A percentile compares a stretch with the other conserved stretches of the same genome.
Conservation (phyloP, 2,113 vertebrate species). For the Sisor rabdophorus region DNA sequence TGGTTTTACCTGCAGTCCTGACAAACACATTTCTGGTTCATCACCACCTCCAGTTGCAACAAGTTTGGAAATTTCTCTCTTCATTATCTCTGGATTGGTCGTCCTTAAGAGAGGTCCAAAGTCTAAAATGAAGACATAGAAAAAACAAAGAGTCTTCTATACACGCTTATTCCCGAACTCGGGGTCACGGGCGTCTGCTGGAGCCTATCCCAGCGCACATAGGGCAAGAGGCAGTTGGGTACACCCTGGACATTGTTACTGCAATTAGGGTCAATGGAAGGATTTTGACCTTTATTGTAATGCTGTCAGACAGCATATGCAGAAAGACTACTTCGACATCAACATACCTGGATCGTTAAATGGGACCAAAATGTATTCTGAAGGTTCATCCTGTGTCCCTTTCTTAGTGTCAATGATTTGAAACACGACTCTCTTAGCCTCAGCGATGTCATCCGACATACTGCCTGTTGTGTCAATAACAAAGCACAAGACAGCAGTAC, state of each 20-base stretch:
- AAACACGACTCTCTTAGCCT: slow-evolving; percentile 49
- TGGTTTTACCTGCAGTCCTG: slow-evolving; percentile 65
- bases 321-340: background rate
- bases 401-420: slow-evolving; percentile 65
- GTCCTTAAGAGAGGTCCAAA: slow-evolving; percentile 67
- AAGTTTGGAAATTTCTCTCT: slow-evolving; percentile 61
- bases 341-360: slow-evolving; percentile 70
- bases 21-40: slow-evolving; percentile 66
- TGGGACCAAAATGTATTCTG: slow-evolving; percentile 70
- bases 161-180: too few species aligned
- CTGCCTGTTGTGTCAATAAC: slow-evolving; percentile 73
- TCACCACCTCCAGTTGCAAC: slow-evolving; percentile 48
- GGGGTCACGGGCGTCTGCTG: too few species aligned
- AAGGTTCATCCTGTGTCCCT: slow-evolving; percentile 70
- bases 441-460: slow-evolving; percentile 64
- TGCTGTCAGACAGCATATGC: background rate
- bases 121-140: slow-evolving; percentile 38
- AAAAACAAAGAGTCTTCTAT: background rate
- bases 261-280: background rate
- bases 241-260: too few species aligned
- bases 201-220: too few species aligned
- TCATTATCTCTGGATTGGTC: slow-evolving; percentile 59
- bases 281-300: background rate
- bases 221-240: too few species aligned
- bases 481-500: slow-evolving; percentile 67